Base-by-base conservation (phyloP, 2,113 vertebrate genomes). In the Amia ocellicauda region DNA sequence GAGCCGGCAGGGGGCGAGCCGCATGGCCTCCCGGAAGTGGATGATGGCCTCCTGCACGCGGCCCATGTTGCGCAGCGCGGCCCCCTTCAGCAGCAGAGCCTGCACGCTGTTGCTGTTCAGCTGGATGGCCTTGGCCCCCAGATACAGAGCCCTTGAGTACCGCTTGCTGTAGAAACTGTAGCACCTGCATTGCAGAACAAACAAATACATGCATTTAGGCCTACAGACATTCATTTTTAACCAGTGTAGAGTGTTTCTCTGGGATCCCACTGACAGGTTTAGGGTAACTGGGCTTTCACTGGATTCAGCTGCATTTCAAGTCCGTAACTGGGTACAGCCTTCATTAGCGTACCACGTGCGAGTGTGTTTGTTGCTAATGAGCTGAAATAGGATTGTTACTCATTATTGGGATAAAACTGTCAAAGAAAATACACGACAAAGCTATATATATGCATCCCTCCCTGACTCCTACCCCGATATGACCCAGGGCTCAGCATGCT, bases 161-260 rank as follows among this genome's bases (percentile, higher is more conserved):
- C 96, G 86, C 78, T 99, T 99, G 69, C 95, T 98, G 62, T 98
- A 98, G 83, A 98, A 99, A 78, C 97, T 98, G 72, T 99, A 95
- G 77, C 96, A 99, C 41, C 97, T 99, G 72, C 0, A 53, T 67
- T 19, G 11, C 31, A 11, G 36, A 51, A 55, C 7, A 62, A 61
- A 27, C 20, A 29, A 14, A 53, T n/a, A n/a, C n/a, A n/a, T n/a
- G n/a, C n/a, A n/a, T n/a, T n/a, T n/a, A n/a, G n/a, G n/a, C n/a
- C n/a, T n/a, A n/a, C n/a, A n/a, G n/a, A n/a, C n/a, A n/a, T n/a
- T n/a, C n/a, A n/a, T n/a, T n/a, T n/a, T n/a, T n/a, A n/a, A n/a
- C n/a, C n/a, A n/a, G n/a, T n/a, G n/a, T n/a, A n/a, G n/a, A n/a
- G n/a, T n/a, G n/a, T n/a, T n/a, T n/a, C n/a, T n/a, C n/a, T n/a